phyloP scores from a whole-genome alignment of 2,888 invertebrate genomes.

The Eugnorisma glareosa region DNA sequence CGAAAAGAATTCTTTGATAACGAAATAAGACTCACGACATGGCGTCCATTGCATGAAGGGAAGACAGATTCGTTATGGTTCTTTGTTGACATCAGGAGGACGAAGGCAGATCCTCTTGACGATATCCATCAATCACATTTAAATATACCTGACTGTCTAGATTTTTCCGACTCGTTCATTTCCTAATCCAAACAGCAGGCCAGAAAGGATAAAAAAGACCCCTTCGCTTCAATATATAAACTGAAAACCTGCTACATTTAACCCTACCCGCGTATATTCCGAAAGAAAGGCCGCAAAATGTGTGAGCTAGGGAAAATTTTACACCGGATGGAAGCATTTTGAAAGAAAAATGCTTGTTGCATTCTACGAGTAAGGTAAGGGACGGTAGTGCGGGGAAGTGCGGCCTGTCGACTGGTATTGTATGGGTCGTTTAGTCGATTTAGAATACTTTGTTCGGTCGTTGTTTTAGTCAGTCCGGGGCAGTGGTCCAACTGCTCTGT shows the following conservation, averaged over 20 bases:
- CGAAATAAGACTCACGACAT: not conserved
- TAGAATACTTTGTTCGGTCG: no score
- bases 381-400: conserved; percentile 51
- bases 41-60: not conserved
- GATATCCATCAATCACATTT: not conserved
- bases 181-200: conserved; percentile 9
- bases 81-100: not conserved
- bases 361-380: conserved; percentile 65
- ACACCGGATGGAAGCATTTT: conserved; percentile 68
- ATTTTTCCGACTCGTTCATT: not conserved
- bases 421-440: conserved; percentile 6
- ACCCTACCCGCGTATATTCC: conserved; percentile 56
- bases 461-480: no score
- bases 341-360: conserved; percentile 73
- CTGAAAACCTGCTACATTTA: conserved; percentile 54
- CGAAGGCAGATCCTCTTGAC: not conserved
- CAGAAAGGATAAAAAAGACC: conserved; percentile 17
- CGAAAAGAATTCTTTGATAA: not conserved
- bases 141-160: not conserved
- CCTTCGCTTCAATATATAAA: conserved; percentile 37
- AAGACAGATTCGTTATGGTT: not conserved
- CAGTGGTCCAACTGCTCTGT: no score
- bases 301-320: conserved; percentile 66
- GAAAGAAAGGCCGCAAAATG: conserved; percentile 69
- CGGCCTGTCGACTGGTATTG: conserved; percentile 39